Evolutionary conservation across 2,888 invertebrate genomes (phyloP).

Genomic region (Beris morrisii): DNA sequence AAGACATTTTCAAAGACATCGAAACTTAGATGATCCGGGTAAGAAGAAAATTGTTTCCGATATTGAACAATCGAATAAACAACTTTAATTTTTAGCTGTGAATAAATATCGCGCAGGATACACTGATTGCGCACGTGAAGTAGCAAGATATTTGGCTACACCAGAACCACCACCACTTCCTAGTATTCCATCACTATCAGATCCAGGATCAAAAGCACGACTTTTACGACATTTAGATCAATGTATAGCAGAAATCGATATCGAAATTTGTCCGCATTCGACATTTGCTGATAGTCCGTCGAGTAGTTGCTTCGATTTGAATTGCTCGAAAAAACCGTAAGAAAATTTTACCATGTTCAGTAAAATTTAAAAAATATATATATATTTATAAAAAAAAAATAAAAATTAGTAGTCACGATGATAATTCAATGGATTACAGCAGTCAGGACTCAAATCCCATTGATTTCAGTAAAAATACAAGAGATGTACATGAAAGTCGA

Average conservation of each 20-base stretch:
- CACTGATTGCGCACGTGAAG: slow-evolving; percentile 67
- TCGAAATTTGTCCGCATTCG: slow-evolving; percentile 58
- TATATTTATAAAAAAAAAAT: background rate
- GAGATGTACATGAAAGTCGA: slow-evolving; percentile 32
- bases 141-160: slow-evolving; percentile 54
- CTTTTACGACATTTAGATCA: slow-evolving; percentile 63
- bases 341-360: slow-evolving; percentile 13
- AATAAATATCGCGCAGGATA: slow-evolving; percentile 61
- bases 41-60: slow-evolving; percentile 36
- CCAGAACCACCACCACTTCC: slow-evolving; percentile 54
- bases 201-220: slow-evolving; percentile 62
- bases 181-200: slow-evolving; percentile 57
- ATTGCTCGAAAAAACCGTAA: slow-evolving; percentile 44
- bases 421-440: slow-evolving; percentile 52
- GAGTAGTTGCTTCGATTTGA: slow-evolving; percentile 50
- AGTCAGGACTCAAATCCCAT: slow-evolving; percentile 57
- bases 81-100: slow-evolving; percentile 44
- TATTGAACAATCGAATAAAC: background rate
- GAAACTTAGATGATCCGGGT: slow-evolving; percentile 66
- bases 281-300: slow-evolving; percentile 49
- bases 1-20: slow-evolving; percentile 74
- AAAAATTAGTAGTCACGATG: slow-evolving; percentile 45
- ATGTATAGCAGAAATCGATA: slow-evolving; percentile 63
- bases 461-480: slow-evolving; percentile 57
- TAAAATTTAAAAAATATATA: background rate